phyloP scores from a whole-genome alignment of 2,888 invertebrate genomes.

The Sesia bembeciformis region DNA sequence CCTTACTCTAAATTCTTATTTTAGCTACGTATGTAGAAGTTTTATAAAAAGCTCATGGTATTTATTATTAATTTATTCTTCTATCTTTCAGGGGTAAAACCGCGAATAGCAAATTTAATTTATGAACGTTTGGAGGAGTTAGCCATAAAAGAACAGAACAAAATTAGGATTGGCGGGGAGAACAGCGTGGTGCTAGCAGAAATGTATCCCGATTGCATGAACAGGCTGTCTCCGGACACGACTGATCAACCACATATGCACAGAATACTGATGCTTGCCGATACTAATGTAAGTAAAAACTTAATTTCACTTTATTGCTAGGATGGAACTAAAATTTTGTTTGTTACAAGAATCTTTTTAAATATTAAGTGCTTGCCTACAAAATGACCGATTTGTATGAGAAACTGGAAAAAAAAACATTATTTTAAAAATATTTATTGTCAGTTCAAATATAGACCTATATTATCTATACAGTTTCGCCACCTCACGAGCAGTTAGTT shows the following conservation, averaged over 20 bases:
- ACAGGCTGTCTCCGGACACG: conserved; percentile 69
- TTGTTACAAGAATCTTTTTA: no score
- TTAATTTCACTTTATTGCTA: no score
- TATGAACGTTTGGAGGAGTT: conserved; percentile 74
- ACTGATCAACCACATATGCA: conserved; percentile 70
- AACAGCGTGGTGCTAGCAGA: conserved; percentile 77
- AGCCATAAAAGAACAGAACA: conserved; percentile 57
- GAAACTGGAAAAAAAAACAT: no score
- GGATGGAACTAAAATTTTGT: no score
- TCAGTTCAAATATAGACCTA: no score
- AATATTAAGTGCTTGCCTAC: no score
- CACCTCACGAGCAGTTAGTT: no score
- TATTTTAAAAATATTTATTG: no score
- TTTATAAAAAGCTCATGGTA: background rate
- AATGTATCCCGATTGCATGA: conserved; percentile 77
- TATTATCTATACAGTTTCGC: no score
- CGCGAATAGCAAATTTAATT: conserved; percentile 68
- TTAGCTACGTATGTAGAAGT: background rate
- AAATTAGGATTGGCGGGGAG: conserved; percentile 70
- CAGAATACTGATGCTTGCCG: conserved; percentile 78
- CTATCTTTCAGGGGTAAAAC: conserved; percentile 68
- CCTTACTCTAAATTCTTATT: background rate
- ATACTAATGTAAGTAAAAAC: conserved; percentile 65
- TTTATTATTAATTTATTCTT: no score
- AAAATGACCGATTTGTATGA: no score